Evolutionary conservation across 2,888 invertebrate genomes (phyloP), one percentile per base, ranked within the genome.

Genomic region (Mechanitis mazaeus): DNA sequence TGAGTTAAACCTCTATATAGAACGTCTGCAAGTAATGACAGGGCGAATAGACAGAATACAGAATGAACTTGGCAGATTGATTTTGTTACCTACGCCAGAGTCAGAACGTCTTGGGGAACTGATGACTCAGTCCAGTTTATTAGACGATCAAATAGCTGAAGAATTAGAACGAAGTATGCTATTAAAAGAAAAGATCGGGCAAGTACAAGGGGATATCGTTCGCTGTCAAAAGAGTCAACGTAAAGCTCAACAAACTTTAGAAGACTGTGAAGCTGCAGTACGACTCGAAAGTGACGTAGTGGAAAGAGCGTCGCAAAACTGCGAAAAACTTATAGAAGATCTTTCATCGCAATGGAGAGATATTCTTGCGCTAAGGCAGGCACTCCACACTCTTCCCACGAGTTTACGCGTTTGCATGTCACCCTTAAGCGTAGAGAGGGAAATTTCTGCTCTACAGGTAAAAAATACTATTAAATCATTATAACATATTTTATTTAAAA

Each of bases 1-100:
- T 70, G 96, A 96, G 75, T 87, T 96, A 0, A 93, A 94, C 71
- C 86, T 96, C 5, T 96, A 96, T 75, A 94, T 96, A 7, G 95
- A 96, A 80, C 90, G 95, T 58, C 85, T 96, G 7, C 95, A 96
- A 83, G 94, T 96, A 0, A 91, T 95, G 81, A 93, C 93, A 46
- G 92, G 92, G 3, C 92, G 95, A 12, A 92, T 95, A n/a, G 94
- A 94, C 60, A 91, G 94, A 56, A 95, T 96, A 67, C 94, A 95
- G 74, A 95, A 95, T 74, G 95, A 96, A 78, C 85, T 96, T 33
- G 94, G 95, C 0, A 91, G 94, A 63, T 83, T 95, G 54, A 95
- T 95, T 46, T 85, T 96, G 50, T 83, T 95, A 4, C 94, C 95
- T 1, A 93, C 94, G 0, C 84, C 89, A 0, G 95, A 96, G 75